Evolutionary conservation across 2,888 invertebrate species (phyloP).

Genomic region (Pardosa pseudoannulata): DNA sequence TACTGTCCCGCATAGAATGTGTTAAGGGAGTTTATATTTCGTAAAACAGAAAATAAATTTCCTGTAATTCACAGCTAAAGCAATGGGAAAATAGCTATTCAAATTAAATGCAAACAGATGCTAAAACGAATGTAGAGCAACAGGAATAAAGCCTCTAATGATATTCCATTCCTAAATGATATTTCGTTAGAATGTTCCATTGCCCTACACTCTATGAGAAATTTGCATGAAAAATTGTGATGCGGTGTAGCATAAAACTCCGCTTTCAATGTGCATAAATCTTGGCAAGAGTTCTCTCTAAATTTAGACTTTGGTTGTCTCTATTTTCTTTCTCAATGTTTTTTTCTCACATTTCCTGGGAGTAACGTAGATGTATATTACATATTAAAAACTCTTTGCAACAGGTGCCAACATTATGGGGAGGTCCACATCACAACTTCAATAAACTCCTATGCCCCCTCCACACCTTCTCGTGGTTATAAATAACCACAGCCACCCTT

Average conservation of each 20-base stretch:
- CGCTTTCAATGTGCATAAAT: not conserved
- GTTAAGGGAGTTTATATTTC: no score
- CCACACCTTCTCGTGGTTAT: not conserved
- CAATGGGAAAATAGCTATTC: no score
- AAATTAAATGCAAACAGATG: no score
- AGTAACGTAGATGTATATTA: not conserved
- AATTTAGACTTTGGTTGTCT: not conserved
- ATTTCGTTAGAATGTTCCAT: no score
- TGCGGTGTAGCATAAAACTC: not conserved
- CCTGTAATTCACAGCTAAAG: no score
- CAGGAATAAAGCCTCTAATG: no score
- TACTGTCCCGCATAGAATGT: no score
- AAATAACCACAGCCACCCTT: conserved; percentile 6
- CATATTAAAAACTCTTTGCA: conserved; percentile 3
- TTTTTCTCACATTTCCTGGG: not conserved
- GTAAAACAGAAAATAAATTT: no score
- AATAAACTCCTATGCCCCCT: not conserved
- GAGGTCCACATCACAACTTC: not conserved
- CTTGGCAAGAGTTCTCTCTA: not conserved
- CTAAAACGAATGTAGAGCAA: no score
- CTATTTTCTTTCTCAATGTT: not conserved
- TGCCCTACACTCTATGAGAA: no score
- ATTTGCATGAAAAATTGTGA: not conserved
- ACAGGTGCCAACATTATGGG: conserved; percentile 18
- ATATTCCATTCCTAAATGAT: no score